These are phyloP conservation scores for Parochlus steinenii DNA, from an alignment of 2,888 invertebrate genomes.

Conservation along the genomic window DNA sequence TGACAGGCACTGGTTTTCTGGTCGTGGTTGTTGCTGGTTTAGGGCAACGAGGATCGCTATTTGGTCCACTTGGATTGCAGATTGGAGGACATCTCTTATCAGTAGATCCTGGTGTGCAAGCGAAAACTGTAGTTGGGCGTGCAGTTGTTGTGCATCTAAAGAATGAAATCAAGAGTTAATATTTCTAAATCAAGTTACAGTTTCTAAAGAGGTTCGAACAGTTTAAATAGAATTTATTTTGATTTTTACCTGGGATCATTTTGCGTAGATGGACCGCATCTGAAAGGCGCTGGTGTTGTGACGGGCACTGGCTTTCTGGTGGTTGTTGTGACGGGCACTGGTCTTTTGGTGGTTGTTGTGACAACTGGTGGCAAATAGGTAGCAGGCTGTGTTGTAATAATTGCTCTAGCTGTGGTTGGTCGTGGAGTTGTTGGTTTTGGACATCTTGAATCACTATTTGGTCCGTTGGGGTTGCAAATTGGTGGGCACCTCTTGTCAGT, in stretches of 20 bases:
- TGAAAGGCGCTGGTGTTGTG: too few relatives aligned
- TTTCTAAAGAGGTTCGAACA: too few relatives aligned
- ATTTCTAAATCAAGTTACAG: too few relatives aligned
- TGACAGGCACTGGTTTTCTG: too few relatives aligned
- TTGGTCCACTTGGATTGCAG: constrained; percentile 16
- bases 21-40: constrained; percentile 16
- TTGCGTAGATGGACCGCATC: too few relatives aligned
- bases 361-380: constrained; percentile 15
- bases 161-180: too few relatives aligned
- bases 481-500: constrained; percentile 16
- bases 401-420: constrained; percentile 19
- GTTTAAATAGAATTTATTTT: constrained; percentile 15
- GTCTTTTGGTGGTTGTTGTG: too few relatives aligned
- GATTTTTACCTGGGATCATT: too few relatives aligned
- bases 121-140: constrained; percentile 14
- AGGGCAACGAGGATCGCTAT: constrained; percentile 25
- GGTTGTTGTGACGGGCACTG: constrained; percentile 14
- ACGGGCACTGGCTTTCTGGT: too few relatives aligned
- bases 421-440: constrained; percentile 19
- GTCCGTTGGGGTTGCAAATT: constrained; percentile 22
- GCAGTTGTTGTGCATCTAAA: constrained; percentile 19
- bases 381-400: constrained; percentile 14
- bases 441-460: constrained; percentile 30
- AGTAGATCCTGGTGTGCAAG: constrained; percentile 21
- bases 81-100: constrained; percentile 16